Base-by-base conservation (phyloP, 2,797 vertebrate species). In the Cetoscarus ocellatus region DNA sequence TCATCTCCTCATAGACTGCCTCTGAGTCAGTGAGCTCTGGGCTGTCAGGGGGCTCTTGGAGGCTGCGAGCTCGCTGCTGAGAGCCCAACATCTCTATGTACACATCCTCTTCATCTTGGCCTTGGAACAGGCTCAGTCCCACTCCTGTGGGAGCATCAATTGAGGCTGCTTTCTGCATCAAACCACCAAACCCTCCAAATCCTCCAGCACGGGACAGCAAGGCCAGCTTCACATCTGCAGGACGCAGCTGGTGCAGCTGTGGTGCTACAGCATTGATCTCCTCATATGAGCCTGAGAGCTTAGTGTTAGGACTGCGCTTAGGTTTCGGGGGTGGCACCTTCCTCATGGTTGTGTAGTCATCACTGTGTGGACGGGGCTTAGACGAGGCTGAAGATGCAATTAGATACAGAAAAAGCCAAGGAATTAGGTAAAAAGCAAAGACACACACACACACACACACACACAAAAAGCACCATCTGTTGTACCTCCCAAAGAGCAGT, bases 1-100 rank as follows among this genome's bases (percentile, higher is more conserved):
- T 98, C 98, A 99, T 99, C 84, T 99, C 98, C 87, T 99, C 98
- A n/a, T 99, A 99, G 18, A 99, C 98, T 0, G 96, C 96, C 76
- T 99, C 98, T 0, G 93, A 90, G 48, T 93, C 91, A 0, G 76
- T 93, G 79, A 93, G 95, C 43, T 98, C 96, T 0, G 95, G 96
- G 86, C 96, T 96, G 51, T 94, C 91, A 0, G 81, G 89, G 0
- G 82, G 90, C 38, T 95, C 95, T 18, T 93, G 90, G 69, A 93
- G 92, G 76, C 83, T 91, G 8, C 84, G 89, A 67, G 93, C 90
- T 45, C 91, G 90, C 1, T 70, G 75, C 45, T 95, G 93, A 17
- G 96, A 95, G 51, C 96, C 96, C 59, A 96, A 90, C 97, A 99
- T 99, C 90, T 99, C 97, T 52, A 99, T 98, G 79, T 99, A 99